These are phyloP conservation scores for Perca fluviatilis DNA, from an alignment of 2,113 vertebrate genomes.

Conservation along the genomic window DNA sequence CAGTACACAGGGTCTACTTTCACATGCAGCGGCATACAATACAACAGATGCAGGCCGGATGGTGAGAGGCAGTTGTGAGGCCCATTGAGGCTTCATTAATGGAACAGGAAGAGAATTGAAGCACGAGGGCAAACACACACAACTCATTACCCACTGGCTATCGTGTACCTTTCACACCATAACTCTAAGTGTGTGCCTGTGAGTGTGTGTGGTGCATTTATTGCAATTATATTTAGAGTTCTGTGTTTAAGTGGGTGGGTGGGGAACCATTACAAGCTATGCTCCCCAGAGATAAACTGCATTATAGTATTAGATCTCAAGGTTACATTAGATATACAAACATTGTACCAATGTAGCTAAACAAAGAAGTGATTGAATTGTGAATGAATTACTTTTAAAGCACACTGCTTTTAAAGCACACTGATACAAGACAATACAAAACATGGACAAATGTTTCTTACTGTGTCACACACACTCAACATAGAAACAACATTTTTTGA, in stretches of 20 bases:
- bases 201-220: constrained; percentile 44
- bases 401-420: not conserved
- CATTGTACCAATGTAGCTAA: not conserved
- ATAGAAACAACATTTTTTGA: not conserved
- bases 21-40: constrained; percentile 15
- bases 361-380: too few species aligned
- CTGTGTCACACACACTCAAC: not conserved
- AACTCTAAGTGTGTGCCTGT: constrained; percentile 70
- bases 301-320: constrained; percentile 16
- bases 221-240: constrained; percentile 61
- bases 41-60: constrained; percentile 43
- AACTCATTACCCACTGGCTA: constrained; percentile 73
- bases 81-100: constrained; percentile 76
- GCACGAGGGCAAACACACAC: constrained; percentile 72
- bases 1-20: constrained; percentile 17
- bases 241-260: constrained; percentile 47
- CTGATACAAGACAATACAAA: not conserved
- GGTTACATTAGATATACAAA: constrained; percentile 4
- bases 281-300: constrained; percentile 22
- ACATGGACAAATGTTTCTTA: not conserved
- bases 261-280: constrained; percentile 42
- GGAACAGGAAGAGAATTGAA: constrained; percentile 75
- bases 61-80: constrained; percentile 42
- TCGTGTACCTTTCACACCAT: constrained; percentile 79
- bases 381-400: not conserved